Conservation (phyloP, 1,140 invertebrate species). For the Apis dorsata region DNA sequence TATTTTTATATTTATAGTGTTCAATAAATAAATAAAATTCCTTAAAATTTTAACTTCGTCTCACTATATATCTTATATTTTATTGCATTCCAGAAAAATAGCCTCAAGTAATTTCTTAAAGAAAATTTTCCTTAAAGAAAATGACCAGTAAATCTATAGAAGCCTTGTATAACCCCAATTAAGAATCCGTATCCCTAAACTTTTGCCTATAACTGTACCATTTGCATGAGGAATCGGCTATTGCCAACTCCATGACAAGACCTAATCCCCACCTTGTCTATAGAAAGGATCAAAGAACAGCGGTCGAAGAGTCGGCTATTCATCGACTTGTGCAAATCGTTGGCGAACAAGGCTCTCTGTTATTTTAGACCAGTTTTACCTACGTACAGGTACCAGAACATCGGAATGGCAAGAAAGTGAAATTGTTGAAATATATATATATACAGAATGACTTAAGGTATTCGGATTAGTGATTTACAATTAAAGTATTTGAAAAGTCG, state of each 20-base stretch:
- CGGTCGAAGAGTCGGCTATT: not conserved
- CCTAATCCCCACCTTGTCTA: not conserved
- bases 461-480: not conserved
- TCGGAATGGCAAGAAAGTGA: not conserved
- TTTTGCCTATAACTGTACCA: not conserved
- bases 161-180: too few species aligned
- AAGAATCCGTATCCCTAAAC: not conserved
- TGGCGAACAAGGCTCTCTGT: not conserved
- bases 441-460: not conserved
- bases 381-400: not conserved
- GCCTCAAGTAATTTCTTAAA: too few species aligned
- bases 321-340: not conserved
- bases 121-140: too few species aligned
- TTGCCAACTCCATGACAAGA: not conserved
- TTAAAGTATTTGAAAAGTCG: too few species aligned
- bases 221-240: not conserved
- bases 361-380: slow-evolving; percentile 9
- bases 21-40: too few species aligned
- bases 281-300: slow-evolving; percentile 13
- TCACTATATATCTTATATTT: too few species aligned
- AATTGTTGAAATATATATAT: not conserved
- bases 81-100: too few species aligned
- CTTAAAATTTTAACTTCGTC: too few species aligned
- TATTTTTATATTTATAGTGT: too few species aligned
- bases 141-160: accelerated